phyloP scores from a whole-genome alignment of 2,113 vertebrate species.

The Paramormyrops kingsleyae region DNA sequence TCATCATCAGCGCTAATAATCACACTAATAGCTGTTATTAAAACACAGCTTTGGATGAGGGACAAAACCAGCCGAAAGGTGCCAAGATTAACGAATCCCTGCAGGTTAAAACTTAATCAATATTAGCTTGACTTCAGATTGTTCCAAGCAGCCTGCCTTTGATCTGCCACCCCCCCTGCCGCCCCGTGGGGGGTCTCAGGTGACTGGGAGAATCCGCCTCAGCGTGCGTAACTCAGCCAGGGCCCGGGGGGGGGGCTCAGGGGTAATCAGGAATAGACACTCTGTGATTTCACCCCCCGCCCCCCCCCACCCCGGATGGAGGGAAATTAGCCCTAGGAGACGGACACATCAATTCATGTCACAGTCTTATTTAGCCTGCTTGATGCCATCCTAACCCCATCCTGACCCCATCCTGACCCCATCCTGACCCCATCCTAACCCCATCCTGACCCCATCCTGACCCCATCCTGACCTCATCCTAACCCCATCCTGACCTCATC shows the following conservation, averaged over 20 bases:
- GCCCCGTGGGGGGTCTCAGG: background rate
- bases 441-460: slow-evolving; percentile 48
- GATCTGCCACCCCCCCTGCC: slow-evolving; percentile 41
- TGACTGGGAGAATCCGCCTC: slow-evolving; percentile 40
- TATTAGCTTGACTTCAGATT: slow-evolving; percentile 47
- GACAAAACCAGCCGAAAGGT: slow-evolving; percentile 23
- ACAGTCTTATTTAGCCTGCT: slow-evolving; percentile 68
- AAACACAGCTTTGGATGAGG: background rate
- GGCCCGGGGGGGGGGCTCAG: slow-evolving; percentile 48
- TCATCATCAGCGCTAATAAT: background rate
- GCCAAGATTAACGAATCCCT: slow-evolving; percentile 43
- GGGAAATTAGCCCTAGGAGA: slow-evolving; percentile 64
- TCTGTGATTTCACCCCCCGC: background rate
- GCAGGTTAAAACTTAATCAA: slow-evolving; percentile 50
- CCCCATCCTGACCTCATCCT: slow-evolving; percentile 30
- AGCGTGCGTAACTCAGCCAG: slow-evolving; percentile 20
- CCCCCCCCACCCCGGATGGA: slow-evolving; percentile 54
- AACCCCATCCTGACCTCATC: slow-evolving; percentile 24
- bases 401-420: slow-evolving; percentile 46
- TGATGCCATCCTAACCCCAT: slow-evolving; percentile 52
- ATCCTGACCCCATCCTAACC: slow-evolving; percentile 43
- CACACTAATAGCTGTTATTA: background rate
- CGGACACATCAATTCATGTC: slow-evolving; percentile 66
- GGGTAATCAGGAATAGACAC: slow-evolving; percentile 53
- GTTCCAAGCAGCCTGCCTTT: slow-evolving; percentile 40